Evolutionary conservation across 2,888 invertebrate species (phyloP).

Genomic region (Poecilus cupreus): DNA sequence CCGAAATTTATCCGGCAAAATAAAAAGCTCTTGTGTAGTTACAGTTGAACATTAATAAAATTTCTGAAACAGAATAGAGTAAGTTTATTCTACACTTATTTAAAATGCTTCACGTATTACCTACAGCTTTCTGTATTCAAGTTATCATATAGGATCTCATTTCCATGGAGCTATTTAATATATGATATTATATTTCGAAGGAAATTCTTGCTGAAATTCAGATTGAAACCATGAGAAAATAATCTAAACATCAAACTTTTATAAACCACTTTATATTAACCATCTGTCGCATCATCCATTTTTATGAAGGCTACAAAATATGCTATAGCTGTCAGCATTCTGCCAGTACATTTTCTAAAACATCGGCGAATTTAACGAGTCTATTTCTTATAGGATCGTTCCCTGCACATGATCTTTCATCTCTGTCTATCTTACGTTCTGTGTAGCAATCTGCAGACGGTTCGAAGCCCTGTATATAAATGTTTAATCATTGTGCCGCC

Average conservation of each 20-base stretch:
- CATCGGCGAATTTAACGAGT: slow-evolving; percentile 15
- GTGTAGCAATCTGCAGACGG: background rate
- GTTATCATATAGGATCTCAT: too few species aligned
- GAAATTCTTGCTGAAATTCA: background rate
- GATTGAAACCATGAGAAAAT: slow-evolving; percentile 3
- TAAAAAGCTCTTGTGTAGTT: too few species aligned
- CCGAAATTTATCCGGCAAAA: too few species aligned
- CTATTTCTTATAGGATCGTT: slow-evolving; percentile 18
- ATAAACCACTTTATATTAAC: slow-evolving; percentile 30
- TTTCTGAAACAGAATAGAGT: too few species aligned
- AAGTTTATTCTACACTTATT: too few species aligned
- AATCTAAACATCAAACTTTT: slow-evolving; percentile 31
- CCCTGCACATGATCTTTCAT: slow-evolving; percentile 5
- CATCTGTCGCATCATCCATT: slow-evolving; percentile 30
- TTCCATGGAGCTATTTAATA: too few species aligned
- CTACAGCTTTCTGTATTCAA: too few species aligned
- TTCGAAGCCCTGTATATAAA: background rate
- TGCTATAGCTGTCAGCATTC: background rate
- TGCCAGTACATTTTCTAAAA: slow-evolving; percentile 19
- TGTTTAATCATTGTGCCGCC: slow-evolving; percentile 27
- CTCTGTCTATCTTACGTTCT: background rate
- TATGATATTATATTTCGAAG: background rate
- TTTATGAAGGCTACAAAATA: slow-evolving; percentile 25
- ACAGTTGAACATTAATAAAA: too few species aligned
- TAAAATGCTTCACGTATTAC: too few species aligned